Percentiles rank a stretch among this genome's conserved stretches.
phyloP scores from a whole-genome alignment of 2,113 vertebrate genomes.

The Donacobius atricapilla region DNA sequence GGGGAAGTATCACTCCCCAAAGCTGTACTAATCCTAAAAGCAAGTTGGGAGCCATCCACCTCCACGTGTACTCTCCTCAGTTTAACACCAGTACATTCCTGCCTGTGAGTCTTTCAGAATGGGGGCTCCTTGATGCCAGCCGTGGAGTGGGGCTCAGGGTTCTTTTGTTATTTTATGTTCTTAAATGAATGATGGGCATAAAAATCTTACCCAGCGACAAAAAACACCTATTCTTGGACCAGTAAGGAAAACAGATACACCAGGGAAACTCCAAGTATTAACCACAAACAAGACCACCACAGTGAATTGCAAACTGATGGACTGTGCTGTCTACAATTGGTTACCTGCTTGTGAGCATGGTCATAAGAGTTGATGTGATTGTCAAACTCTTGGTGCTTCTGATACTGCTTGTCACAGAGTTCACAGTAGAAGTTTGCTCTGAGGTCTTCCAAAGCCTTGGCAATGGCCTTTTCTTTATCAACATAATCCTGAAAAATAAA shows the following conservation, averaged over 20 bases:
- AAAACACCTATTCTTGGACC: not conserved
- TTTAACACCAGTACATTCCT: not conserved
- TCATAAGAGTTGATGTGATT: slow-evolving; percentile 99
- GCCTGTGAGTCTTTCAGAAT: not conserved
- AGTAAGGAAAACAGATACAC: not conserved
- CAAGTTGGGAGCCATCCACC: not conserved
- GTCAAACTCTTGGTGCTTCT: slow-evolving; percentile 98
- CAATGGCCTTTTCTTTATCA: slow-evolving; percentile 98
- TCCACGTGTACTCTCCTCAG: not conserved
- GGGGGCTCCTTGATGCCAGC: not conserved
- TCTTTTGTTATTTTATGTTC: not conserved
- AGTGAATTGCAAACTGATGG: not conserved
- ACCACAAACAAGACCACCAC: not conserved
- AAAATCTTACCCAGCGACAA: not conserved
- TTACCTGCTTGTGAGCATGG: slow-evolving; percentile 98
- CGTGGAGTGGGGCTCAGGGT: rapidly evolving
- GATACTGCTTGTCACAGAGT: slow-evolving; percentile 98
- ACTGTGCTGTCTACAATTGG: not conserved
- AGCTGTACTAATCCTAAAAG: not conserved
- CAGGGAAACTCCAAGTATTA: not conserved
- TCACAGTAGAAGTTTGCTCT: slow-evolving; percentile 99
- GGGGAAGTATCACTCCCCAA: not conserved
- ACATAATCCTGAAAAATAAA: slow-evolving; percentile 85
- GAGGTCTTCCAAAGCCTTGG: slow-evolving; percentile 96
- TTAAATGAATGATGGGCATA: not conserved